phyloP scores from a whole-genome alignment of 2,888 invertebrate species.

The Dendrolimus pini region DNA sequence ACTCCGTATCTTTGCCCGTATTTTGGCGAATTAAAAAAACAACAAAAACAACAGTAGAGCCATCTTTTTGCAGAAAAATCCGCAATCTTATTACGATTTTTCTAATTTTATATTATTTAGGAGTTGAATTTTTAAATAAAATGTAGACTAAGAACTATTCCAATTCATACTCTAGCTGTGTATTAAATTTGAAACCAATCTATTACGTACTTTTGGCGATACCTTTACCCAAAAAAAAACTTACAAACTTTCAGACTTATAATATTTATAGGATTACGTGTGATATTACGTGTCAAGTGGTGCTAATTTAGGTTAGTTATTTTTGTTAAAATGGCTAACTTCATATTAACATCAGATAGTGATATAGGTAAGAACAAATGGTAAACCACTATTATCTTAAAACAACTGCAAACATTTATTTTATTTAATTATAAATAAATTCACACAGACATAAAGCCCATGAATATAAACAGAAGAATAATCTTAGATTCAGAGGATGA shows the following conservation, averaged over 20 bases:
- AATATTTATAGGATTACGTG: no score
- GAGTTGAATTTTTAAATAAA: conserved; percentile 2
- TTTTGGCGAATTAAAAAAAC: conserved; percentile 1
- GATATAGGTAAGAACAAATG: conserved; percentile 10
- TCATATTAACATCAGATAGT: conserved; percentile 5
- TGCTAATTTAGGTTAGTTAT: conserved; percentile 6
- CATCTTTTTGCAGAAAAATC: conserved; percentile 2
- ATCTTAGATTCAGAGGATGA: conserved; percentile 8
- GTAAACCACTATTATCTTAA: conserved; percentile 8
- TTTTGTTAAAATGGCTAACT: conserved; percentile 4
- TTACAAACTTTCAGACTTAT: no score
- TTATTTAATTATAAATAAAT: conserved; percentile 8
- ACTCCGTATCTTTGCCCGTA: no score
- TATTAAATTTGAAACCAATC: no score
- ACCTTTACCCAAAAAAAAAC: no score
- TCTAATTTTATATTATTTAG: conserved; percentile 2
- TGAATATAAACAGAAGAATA: conserved; percentile 8
- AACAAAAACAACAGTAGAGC: not conserved
- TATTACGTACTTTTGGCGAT: no score
- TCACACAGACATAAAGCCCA: conserved; percentile 5
- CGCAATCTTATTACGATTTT: not conserved
- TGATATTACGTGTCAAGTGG: conserved; percentile 1
- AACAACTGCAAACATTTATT: conserved; percentile 8
- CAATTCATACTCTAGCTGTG: no score
- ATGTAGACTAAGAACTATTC: not conserved